These are phyloP conservation scores for Ptyas mucosa DNA, from an alignment of 2,113 vertebrate species.

Conservation along the genomic window DNA sequence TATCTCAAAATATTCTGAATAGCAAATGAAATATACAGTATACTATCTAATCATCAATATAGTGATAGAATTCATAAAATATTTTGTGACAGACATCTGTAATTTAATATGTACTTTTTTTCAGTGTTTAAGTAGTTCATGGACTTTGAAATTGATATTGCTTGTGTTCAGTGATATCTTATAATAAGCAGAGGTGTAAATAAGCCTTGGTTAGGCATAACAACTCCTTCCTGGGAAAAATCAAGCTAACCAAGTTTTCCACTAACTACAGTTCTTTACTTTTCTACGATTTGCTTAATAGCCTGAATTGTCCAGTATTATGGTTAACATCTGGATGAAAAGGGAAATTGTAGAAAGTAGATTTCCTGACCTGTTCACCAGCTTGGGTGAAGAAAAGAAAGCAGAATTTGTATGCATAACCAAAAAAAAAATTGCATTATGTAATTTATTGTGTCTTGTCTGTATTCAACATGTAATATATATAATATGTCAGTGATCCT, in stretches of 20 bases:
- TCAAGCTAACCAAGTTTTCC: background rate
- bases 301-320: background rate
- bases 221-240: background rate
- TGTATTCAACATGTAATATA: background rate
- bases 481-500: background rate
- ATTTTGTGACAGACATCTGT: background rate
- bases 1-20: background rate
- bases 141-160: background rate
- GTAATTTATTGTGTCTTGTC: background rate
- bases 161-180: background rate
- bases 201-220: background rate
- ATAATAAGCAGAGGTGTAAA: background rate
- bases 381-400: background rate
- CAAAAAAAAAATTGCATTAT: background rate
- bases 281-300: background rate
- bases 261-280: background rate
- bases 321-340: background rate
- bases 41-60: background rate
- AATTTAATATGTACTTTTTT: background rate
- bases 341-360: background rate
- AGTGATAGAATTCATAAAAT: constrained; percentile 4
- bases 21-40: background rate
- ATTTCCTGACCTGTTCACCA: background rate
- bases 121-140: background rate
- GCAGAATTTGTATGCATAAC: too few relatives aligned